Evolutionary conservation across 2,797 vertebrate genomes (phyloP).

Genomic region (Danio albolineatus): DNA sequence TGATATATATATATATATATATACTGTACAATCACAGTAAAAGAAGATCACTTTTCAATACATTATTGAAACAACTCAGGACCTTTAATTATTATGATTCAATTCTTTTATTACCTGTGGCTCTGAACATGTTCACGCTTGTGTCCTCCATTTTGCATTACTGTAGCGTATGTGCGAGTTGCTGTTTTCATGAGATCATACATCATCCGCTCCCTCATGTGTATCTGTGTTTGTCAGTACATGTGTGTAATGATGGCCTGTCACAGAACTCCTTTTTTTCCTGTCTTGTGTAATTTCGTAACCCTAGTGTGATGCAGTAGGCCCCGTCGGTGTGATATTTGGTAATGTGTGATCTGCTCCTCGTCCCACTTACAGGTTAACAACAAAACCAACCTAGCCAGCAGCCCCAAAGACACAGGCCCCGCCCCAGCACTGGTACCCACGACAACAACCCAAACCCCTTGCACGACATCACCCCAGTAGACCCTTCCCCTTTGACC

Average conservation of each 20-base stretch:
- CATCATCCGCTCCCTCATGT: not conserved
- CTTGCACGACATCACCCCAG: conserved; percentile 58
- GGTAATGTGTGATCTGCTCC: conserved; percentile 77
- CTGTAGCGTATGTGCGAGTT: not conserved
- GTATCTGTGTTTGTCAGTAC: not conserved
- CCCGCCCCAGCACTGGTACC: conserved; percentile 82
- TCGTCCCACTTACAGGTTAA: conserved; percentile 78
- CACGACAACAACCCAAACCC: conserved; percentile 61
- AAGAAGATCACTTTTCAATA: not conserved
- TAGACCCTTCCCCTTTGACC: conserved; percentile 18
- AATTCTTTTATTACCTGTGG: not conserved
- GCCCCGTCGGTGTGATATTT: conserved; percentile 37
- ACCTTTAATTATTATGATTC: not conserved
- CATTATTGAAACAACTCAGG: not conserved
- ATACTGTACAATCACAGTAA: not conserved
- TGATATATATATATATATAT: not conserved
- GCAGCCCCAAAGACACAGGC: conserved; percentile 84
- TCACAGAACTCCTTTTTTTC: conserved; percentile 3
- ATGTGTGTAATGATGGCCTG: conserved; percentile 17
- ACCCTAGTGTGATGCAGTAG: conserved; percentile 21
- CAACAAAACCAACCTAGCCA: conserved; percentile 86
- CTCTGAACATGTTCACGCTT: not conserved
- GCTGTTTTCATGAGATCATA: conserved; percentile 9
- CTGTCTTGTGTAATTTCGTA: conserved; percentile 18
- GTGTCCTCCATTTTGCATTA: not conserved